Conservation (phyloP, 2,113 vertebrate species). For the Petrocephalus microphthalmus region DNA sequence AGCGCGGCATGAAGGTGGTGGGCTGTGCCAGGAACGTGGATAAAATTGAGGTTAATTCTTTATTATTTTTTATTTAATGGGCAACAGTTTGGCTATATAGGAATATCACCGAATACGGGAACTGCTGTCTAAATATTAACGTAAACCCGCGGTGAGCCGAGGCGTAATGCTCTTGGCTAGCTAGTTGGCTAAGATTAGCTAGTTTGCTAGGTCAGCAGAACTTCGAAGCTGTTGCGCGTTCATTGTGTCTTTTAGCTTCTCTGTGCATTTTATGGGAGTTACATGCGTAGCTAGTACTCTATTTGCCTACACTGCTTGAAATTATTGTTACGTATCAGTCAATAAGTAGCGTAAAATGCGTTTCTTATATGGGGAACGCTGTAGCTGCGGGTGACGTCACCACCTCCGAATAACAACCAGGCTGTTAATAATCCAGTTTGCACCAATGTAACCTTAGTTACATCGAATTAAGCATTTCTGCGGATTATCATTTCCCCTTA, state of each 20-base stretch:
- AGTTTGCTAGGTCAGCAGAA: background rate
- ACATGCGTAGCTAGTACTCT: background rate
- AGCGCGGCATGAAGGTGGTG: constrained; percentile 74
- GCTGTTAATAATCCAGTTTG: background rate
- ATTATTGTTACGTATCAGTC: background rate
- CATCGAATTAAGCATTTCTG: background rate
- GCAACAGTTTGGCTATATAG: background rate
- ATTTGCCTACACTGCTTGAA: background rate
- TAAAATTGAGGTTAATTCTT: constrained; percentile 67
- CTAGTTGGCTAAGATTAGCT: background rate
- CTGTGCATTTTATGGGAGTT: background rate
- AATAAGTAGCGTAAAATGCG: background rate
- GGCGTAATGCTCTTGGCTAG: background rate
- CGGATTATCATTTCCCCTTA: background rate
- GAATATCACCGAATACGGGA: background rate
- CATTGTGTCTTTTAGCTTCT: background rate
- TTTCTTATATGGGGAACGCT: background rate
- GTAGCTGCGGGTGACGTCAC: background rate
- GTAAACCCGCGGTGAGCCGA: background rate
- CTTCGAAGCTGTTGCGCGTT: background rate
- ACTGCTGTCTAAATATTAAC: background rate
- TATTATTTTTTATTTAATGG: background rate
- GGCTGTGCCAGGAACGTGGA: constrained; percentile 74
- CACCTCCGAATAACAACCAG: background rate
- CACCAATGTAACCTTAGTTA: background rate